Evolutionary conservation across 2,888 invertebrate genomes (phyloP).

Genomic region (Linnaemya tessellans): DNA sequence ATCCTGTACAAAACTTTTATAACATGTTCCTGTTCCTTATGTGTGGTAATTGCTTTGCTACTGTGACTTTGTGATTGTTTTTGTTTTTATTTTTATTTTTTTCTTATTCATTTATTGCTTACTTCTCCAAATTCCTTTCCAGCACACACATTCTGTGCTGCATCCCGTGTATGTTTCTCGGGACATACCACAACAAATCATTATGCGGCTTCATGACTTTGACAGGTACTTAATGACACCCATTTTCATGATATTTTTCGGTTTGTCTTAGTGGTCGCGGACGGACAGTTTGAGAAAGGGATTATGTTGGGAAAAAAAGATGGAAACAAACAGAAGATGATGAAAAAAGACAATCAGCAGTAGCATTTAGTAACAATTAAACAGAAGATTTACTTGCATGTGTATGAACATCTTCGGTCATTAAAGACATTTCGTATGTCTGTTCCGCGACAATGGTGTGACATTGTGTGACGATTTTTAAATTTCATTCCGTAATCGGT

Average conservation of each 20-base stretch:
- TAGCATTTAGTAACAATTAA: slow-evolving; percentile 72
- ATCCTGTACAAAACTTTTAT: slow-evolving; percentile 42
- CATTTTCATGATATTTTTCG: slow-evolving; percentile 68
- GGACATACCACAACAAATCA: slow-evolving; percentile 64
- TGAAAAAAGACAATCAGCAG: slow-evolving; percentile 53
- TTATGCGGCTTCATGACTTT: slow-evolving; percentile 73
- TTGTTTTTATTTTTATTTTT: slow-evolving; percentile 30
- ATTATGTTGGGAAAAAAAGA: slow-evolving; percentile 20
- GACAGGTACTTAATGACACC: slow-evolving; percentile 72
- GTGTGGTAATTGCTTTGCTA: slow-evolving; percentile 72
- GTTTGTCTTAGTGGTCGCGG: slow-evolving; percentile 21
- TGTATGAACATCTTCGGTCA: slow-evolving; percentile 42
- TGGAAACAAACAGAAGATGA: slow-evolving; percentile 20
- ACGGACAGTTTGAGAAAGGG: slow-evolving; percentile 13
- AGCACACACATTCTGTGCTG: slow-evolving; percentile 8
- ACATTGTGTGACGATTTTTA: slow-evolving; percentile 42
- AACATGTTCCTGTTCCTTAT: slow-evolving; percentile 20
- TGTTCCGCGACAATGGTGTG: background rate
- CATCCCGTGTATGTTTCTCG: slow-evolving; percentile 36
- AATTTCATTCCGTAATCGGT: slow-evolving; percentile 32
- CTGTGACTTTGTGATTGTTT: slow-evolving; percentile 74
- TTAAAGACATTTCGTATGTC: slow-evolving; percentile 19
- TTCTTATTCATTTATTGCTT: slow-evolving; percentile 5
- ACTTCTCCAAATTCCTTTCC: slow-evolving; percentile 42
- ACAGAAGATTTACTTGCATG: slow-evolving; percentile 59